These are phyloP conservation scores for Eupeodes latifasciatus DNA, from an alignment of 2,888 invertebrate genomes.

Conservation along the genomic window DNA sequence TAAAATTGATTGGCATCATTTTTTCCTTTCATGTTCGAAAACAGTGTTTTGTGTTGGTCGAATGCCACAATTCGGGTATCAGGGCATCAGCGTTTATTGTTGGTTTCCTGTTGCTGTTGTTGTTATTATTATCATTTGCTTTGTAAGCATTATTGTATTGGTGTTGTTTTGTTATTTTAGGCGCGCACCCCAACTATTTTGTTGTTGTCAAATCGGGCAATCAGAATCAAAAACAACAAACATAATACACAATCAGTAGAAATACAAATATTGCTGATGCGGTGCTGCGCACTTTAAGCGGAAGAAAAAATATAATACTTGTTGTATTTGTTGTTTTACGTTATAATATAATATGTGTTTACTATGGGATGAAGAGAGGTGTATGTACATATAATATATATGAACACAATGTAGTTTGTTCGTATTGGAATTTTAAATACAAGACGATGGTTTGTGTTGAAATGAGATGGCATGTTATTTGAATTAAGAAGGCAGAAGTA, in stretches of 20 bases:
- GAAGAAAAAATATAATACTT: background rate
- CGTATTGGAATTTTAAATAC: background rate
- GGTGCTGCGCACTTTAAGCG: background rate
- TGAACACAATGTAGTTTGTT: background rate
- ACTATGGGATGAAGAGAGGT: too few species aligned
- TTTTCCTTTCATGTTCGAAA: conserved; percentile 78
- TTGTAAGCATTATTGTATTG: conserved; percentile 70
- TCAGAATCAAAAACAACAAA: conserved; percentile 34
- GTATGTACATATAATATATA: background rate
- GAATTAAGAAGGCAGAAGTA: conserved; percentile 44
- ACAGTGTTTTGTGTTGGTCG: conserved; percentile 84
- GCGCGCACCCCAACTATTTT: conserved; percentile 42
- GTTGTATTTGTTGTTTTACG: background rate
- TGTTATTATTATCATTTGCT: conserved; percentile 57
- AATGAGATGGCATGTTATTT: conserved; percentile 37
- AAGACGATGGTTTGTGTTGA: conserved; percentile 17
- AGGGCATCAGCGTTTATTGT: conserved; percentile 79
- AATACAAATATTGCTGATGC: background rate
- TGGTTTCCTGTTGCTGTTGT: background rate
- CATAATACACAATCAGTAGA: conserved; percentile 2
- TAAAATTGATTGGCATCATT: background rate
- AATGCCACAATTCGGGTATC: conserved; percentile 83
- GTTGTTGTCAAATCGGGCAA: conserved; percentile 48
- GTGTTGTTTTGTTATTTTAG: conserved; percentile 62
- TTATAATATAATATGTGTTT: background rate